A percentile compares a stretch with the other conserved stretches of the same genome.
Evolutionary conservation across 2,113 vertebrate species (phyloP).

Genomic region (Pungitius pungitius): DNA sequence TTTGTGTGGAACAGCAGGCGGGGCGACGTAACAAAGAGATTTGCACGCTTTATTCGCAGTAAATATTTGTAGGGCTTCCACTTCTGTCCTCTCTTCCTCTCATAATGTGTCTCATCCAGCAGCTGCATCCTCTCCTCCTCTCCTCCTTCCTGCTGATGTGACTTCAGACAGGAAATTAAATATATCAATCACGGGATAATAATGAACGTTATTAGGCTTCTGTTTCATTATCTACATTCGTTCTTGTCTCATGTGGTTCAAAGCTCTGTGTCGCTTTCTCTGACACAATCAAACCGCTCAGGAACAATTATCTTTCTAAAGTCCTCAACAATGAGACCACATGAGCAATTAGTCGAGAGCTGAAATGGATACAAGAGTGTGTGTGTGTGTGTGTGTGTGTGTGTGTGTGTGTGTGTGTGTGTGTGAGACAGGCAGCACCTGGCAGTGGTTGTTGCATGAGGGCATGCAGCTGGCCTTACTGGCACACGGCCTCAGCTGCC

Average conservation of each 20-base stretch:
- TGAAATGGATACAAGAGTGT: slow-evolving; percentile 33
- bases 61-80: slow-evolving; percentile 39
- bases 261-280: neutral
- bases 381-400: slow-evolving; percentile 19
- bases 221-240: neutral
- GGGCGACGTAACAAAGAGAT: slow-evolving; percentile 8
- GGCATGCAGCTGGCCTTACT: slow-evolving; percentile 40
- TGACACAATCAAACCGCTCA: neutral
- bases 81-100: slow-evolving; percentile 40
- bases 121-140: slow-evolving; percentile 69
- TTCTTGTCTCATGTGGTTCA: neutral
- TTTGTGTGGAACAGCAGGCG: neutral
- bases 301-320: neutral
- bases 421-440: slow-evolving; percentile 34
- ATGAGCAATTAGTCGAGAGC: slow-evolving; percentile 27
- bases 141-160: slow-evolving; percentile 11
- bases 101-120: slow-evolving; percentile 44
- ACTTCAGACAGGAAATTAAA: slow-evolving; percentile 3
- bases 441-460: slow-evolving; percentile 26
- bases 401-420: slow-evolving; percentile 18
- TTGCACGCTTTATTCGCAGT: slow-evolving; percentile 28
- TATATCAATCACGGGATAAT: neutral
- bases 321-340: slow-evolving; percentile 10
- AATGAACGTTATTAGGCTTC: neutral
- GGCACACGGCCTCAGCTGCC: slow-evolving; percentile 27